Percentiles rank a stretch among this genome's conserved stretches.
Conservation (phyloP, 2,113 vertebrate genomes). For the Rhynchomys soricoides region DNA sequence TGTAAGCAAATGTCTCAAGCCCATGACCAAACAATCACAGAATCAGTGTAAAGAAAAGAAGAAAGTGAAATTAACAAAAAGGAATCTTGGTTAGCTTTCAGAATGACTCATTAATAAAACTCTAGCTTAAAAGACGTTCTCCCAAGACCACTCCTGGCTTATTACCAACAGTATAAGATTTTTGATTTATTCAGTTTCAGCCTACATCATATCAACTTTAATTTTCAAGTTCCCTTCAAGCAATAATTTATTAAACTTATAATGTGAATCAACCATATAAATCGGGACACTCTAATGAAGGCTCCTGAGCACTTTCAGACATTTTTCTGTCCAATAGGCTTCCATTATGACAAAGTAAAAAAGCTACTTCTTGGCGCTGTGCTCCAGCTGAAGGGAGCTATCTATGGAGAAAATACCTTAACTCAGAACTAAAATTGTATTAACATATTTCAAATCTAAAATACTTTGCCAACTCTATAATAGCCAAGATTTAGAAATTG, state of each 20-base stretch:
- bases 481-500: conserved; percentile 81
- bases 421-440: conserved; percentile 80
- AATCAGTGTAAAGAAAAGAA: neutral
- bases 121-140: conserved; percentile 54
- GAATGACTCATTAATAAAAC: conserved; percentile 52
- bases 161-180: conserved; percentile 63
- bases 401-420: conserved; percentile 78
- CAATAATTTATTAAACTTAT: conserved; percentile 78
- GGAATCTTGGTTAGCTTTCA: conserved; percentile 43
- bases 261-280: conserved; percentile 70
- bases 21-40: neutral
- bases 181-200: conserved; percentile 74
- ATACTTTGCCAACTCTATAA: conserved; percentile 79
- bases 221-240: conserved; percentile 78
- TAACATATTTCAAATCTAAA: conserved; percentile 82
- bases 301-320: conserved; percentile 62
- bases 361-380: conserved; percentile 59
- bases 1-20: neutral
- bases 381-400: conserved; percentile 59
- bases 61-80: conserved; percentile 19
- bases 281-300: conserved; percentile 63
- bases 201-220: conserved; percentile 72
- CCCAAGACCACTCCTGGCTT: conserved; percentile 68
- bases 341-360: conserved; percentile 75
- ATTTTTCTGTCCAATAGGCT: conserved; percentile 63